Evolutionary conservation across 2,113 vertebrate genomes (phyloP), one percentile per base, ranked within the genome.

Genomic region (Phainopepla nitens): DNA sequence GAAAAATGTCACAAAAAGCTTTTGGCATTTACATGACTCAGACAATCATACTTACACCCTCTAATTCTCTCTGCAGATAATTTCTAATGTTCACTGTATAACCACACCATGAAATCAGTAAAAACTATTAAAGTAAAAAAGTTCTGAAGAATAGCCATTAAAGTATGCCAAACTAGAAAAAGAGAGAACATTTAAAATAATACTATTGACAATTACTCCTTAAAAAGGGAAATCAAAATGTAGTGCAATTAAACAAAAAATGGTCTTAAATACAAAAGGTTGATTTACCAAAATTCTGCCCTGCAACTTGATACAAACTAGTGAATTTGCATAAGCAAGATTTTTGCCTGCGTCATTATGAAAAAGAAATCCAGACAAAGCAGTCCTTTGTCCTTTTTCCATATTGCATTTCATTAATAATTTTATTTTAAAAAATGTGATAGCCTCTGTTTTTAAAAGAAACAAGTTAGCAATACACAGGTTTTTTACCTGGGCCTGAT

Each of bases 1-100:
- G 96, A 98, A 98, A 97, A 98, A 98, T 98, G 95, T 98, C 97
- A 98, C 97, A 97, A 98, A 98, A 98, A 98, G 93, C 94, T 98
- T 98, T 98, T 98, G 97, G 95, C 97, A 97, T 98, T 98, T 98
- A 97, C 93, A 76, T 97, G 97, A 96, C 96, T 98, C 98, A 98
- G 97, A 94, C 73, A 94, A 91, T 97, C 95, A 91, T 54, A 87
- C 94, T 97, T 97, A 95, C 94, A 97, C 86, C 86, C 95, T 96
- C 96, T 98, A 97, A 98, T 98, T 98, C 97, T 97, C 96, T 94
- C 97, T 95, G 91, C 96, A 96, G 96, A 97, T 96, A 98, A 98
- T 98, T 98, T 98, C 96, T 97, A 96, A 96, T 94, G 79, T 97
- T 98, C 97, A 25, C 92, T 94, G 81, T 87, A 89, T 97, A 96